These are phyloP conservation scores for Kradibia gibbosae DNA, from an alignment of 1,140 invertebrate genomes.

Conservation along the genomic window DNA sequence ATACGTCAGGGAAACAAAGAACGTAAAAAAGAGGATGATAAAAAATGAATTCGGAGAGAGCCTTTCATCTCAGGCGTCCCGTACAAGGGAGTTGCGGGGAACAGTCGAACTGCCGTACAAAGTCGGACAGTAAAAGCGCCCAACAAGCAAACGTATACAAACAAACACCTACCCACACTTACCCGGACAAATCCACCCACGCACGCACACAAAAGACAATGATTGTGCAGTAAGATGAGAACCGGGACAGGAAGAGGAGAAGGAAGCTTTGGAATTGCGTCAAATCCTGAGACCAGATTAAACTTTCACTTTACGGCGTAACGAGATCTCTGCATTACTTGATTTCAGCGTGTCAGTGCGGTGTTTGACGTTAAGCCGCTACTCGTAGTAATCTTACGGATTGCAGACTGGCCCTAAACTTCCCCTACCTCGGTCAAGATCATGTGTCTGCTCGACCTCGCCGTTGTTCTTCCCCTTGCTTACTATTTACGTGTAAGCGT, in stretches of 20 bases:
- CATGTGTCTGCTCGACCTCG: slow-evolving; percentile 21
- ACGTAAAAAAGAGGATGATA: background rate
- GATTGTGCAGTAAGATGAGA: background rate
- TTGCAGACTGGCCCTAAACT: slow-evolving; percentile 46
- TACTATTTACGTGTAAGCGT: background rate
- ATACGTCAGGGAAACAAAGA: slow-evolving; percentile 2
- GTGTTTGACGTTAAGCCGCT: slow-evolving; percentile 52
- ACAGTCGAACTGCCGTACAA: slow-evolving; percentile 9
- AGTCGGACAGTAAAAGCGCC: background rate
- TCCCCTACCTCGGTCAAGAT: background rate
- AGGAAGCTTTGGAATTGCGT: slow-evolving; percentile 22
- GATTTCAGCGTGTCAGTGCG: slow-evolving; percentile 51
- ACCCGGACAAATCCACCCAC: background rate
- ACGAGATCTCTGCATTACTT: slow-evolving; percentile 50
- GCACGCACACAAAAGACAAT: background rate
- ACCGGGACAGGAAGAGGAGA: background rate
- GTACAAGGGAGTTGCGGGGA: slow-evolving; percentile 21
- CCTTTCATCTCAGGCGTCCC: slow-evolving; percentile 26
- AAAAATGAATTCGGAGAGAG: background rate
- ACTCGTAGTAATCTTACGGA: slow-evolving; percentile 53
- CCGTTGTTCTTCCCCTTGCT: slow-evolving; percentile 20
- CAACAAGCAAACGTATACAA: background rate
- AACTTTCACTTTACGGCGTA: slow-evolving; percentile 49
- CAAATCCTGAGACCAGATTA: slow-evolving; percentile 46
- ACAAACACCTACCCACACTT: background rate